Percentiles rank a stretch among this genome's conserved stretches.
Conservation (phyloP, 2,113 vertebrate species). For the Ictidomys tridecemlineatus region DNA sequence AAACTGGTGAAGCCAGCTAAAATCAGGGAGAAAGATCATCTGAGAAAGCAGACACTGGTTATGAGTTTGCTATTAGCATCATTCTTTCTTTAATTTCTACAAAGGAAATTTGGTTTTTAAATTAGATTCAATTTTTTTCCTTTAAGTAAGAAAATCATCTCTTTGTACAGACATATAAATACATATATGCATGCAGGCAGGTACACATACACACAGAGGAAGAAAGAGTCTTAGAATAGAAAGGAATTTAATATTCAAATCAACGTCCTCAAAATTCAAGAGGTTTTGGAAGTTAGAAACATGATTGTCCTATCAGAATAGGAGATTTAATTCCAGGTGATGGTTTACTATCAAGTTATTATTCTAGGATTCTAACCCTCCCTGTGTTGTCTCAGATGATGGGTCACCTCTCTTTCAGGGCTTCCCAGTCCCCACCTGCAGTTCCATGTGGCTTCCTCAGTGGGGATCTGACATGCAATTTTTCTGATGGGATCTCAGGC, state of each 20-base stretch:
- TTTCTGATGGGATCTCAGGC: not conserved
- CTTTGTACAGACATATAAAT: not conserved
- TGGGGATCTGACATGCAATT: not conserved
- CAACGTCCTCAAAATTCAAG: not conserved
- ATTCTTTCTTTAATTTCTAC: not conserved
- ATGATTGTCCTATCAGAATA: not conserved
- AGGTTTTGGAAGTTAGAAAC: not conserved
- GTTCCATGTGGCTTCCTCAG: not conserved
- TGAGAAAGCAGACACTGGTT: not conserved
- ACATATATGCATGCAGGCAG: not conserved
- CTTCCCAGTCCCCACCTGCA: not conserved
- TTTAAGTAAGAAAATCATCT: not conserved
- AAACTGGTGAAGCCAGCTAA: not conserved
- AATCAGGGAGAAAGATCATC: not conserved
- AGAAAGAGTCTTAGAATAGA: not conserved
- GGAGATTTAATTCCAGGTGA: not conserved
- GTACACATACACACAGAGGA: fast-evolving
- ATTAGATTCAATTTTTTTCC: not conserved
- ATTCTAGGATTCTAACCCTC: not conserved
- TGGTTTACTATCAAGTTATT: not conserved
- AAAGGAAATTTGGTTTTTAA: not conserved
- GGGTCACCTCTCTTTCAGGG: not conserved
- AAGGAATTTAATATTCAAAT: not conserved
- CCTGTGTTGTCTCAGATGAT: not conserved
- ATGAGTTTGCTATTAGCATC: not conserved